Conservation (phyloP, 2,113 vertebrate species). For the Prunella himalayana region DNA sequence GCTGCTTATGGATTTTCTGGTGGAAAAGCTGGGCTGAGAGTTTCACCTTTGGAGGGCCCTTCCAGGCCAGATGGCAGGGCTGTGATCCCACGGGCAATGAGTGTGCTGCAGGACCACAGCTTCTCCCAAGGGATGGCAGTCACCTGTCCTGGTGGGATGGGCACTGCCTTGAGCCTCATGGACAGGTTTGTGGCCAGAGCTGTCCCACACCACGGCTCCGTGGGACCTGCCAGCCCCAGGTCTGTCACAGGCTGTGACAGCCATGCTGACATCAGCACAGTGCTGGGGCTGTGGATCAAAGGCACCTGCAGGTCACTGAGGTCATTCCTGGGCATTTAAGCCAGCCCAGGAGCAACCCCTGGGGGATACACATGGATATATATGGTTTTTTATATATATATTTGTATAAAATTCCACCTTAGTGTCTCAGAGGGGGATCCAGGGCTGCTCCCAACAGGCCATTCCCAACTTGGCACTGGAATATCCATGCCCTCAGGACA, state of each 20-base stretch:
- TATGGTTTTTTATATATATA: too few relatives aligned
- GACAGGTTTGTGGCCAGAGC: background rate
- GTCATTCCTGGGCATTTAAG: background rate
- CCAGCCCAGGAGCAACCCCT: fast-evolving
- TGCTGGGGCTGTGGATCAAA: fast-evolving
- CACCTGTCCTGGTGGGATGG: fast-evolving
- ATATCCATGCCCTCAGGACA: background rate
- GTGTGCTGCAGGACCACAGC: fast-evolving
- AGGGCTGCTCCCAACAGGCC: background rate
- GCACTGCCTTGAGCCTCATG: fast-evolving
- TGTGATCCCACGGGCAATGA: fast-evolving
- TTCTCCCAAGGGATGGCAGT: fast-evolving
- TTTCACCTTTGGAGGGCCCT: fast-evolving
- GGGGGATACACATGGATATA: fast-evolving
- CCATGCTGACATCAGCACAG: fast-evolving
- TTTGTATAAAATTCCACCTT: background rate
- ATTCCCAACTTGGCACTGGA: background rate
- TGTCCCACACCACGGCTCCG: fast-evolving
- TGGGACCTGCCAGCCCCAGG: background rate
- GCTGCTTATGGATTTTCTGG: fast-evolving
- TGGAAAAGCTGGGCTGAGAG: background rate
- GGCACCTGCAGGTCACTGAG: fast-evolving
- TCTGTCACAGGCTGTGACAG: background rate
- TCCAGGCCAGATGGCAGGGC: background rate
- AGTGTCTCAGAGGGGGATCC: background rate